Base-by-base conservation (phyloP, 2,797 vertebrate species). In the Neosalanx taihuensis region DNA sequence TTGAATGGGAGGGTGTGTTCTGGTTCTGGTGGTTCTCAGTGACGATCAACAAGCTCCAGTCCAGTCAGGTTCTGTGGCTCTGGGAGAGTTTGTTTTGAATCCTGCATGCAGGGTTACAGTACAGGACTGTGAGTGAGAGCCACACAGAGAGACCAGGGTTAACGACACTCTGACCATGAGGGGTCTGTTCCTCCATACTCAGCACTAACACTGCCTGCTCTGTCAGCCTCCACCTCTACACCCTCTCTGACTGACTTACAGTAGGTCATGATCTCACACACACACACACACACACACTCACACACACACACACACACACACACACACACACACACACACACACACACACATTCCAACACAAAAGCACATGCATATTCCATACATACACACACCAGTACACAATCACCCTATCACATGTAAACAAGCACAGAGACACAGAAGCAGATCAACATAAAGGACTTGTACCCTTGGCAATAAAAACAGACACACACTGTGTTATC, bases 161-260 rank as follows among this genome's bases (percentile, higher is more conserved):
- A 67, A 79, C 70, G 31, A 26, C 18, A 37, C 37, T 58, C 61
- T 35, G 67, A 68, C 59, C 15, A 67, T 62, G 68, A 74, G 68
- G 61, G 41, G 64, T 49, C 56, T 66, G 61, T 67, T 62, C 58
- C 64, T 58, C 67, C 0, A 9, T 20, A 41, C 37, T 37, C 69
- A n/a, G 76, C 23, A 64, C 59, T 31, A 71, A 67, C 75, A 72
- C 68, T 77, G 63, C 46, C 6, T 12, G 51, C 56, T 30, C 58
- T 73, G 72, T 67, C 69, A 63, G 23, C 9, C 2, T 12, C 37
- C 37, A 41, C 37, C 37, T 41, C 37, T 41, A 7, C 37, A 3
- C 10, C 1, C 37, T 3, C 10, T 41, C 37, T 41, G 37, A 41
- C 6, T 41, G 37, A 12, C 37, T 41, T 41, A 41, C 37, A 41